Base-by-base conservation (phyloP, 2,113 vertebrate genomes). In the Gallinago media region DNA sequence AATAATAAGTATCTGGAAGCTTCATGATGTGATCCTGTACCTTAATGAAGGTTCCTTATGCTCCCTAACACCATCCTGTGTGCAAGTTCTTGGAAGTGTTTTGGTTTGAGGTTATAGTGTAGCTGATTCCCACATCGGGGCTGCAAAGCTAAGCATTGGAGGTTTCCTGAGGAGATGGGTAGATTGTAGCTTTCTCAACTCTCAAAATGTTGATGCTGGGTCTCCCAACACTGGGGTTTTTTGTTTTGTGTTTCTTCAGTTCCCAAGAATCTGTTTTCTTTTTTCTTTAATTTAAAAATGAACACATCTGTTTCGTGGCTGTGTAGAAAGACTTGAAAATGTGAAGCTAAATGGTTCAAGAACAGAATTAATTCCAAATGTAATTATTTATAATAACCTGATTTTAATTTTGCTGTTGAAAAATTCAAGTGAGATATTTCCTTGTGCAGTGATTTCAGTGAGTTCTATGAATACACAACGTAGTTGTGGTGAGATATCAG, bases 271-370 rank as follows among this genome's bases (percentile, higher is more conserved):
- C 58, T 93, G 47, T 56, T 92, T 83, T 23, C 52, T 87, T 74
- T 91, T 74, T 73, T 42, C 22, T 70, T 74, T 42, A 11, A 25
- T 79, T 88, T 58, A n/a, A 70, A 91, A 97, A 68, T 1, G 36
- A 92, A 15, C 81, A 65, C 86, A 94, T 94, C 74, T 96, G 93
- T 26, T 96, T 85, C 68, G 61, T 65, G 77, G 62, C 74, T 36
- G 0, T 31, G 61, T 47, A 66, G 65, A 56, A 77, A 52, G 61
- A 44, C 54, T 93, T 82, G 66, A 82, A 94, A 95, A 94, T 49
- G 74, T 62, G 81, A 55, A 76, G 46, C 77, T 54, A 6, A 68
- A 49, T 26, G 73, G 81, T 70, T 91, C 36, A 40, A 68, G 78
- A 58, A 15, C n/a, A 59, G 52, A 88, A 88, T 54, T 21, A 49